Evolutionary conservation across 2,888 invertebrate genomes (phyloP).

Genomic region (Melieria crassipennis): DNA sequence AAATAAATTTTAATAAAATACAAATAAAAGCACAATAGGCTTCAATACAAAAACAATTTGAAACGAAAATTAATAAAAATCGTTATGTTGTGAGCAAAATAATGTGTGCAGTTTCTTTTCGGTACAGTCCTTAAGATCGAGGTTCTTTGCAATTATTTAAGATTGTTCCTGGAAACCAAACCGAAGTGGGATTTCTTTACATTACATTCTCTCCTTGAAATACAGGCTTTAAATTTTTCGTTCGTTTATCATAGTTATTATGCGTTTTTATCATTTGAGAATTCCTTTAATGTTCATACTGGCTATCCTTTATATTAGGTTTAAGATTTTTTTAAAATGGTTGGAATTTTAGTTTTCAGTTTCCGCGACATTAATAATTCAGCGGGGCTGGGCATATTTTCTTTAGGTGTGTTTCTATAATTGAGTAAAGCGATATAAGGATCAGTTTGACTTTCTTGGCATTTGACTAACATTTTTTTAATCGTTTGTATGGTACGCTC

Average conservation of each 20-base stretch:
- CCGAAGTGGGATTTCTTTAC: not conserved
- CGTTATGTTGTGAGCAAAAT: no score
- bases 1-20: no score
- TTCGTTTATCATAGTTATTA: constrained; percentile 6
- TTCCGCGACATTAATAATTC: constrained; percentile 27
- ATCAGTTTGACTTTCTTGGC: constrained; percentile 14
- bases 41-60: no score
- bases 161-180: constrained; percentile 23
- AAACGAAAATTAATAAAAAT: no score
- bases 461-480: constrained; percentile 3
- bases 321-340: constrained; percentile 5
- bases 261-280: not conserved
- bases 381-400: constrained; percentile 7
- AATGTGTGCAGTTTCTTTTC: no score
- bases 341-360: constrained; percentile 24
- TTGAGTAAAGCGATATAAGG: constrained; percentile 22
- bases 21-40: no score
- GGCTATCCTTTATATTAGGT: not conserved
- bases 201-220: not conserved
- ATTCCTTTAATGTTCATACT: not conserved
- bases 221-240: not conserved
- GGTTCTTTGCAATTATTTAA: constrained; percentile 18
- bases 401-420: constrained; percentile 21
- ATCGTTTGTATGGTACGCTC: constrained; percentile 14
- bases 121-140: no score